Conservation (phyloP, 2,797 vertebrate species). For the Etheostoma nigrum region DNA sequence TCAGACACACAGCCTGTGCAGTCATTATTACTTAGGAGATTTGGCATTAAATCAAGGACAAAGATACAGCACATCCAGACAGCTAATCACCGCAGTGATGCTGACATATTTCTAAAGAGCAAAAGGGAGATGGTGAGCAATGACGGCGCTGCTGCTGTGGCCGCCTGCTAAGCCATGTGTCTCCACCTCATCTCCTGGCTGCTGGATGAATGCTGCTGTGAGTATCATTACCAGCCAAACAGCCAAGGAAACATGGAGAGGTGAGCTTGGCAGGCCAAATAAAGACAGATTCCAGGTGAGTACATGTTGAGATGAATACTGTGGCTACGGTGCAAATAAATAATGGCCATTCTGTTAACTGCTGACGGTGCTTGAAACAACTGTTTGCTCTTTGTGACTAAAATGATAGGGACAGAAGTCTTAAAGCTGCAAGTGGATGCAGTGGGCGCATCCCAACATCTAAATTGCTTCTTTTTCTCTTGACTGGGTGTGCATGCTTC, state of each 20-base stretch:
- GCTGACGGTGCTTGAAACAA: slow-evolving; percentile 77
- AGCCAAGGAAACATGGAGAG: slow-evolving; percentile 47
- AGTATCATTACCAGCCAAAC: slow-evolving; percentile 59
- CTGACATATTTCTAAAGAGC: slow-evolving; percentile 68
- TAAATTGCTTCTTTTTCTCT: slow-evolving; percentile 46
- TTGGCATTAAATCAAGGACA: slow-evolving; percentile 82
- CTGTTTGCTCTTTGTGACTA: slow-evolving; percentile 71
- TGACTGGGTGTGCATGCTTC: slow-evolving; percentile 22
- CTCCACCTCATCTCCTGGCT: slow-evolving; percentile 47
- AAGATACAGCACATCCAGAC: slow-evolving; percentile 70
- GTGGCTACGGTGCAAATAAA: slow-evolving; percentile 66
- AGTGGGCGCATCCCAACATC: slow-evolving; percentile 41
- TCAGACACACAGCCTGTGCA: slow-evolving; percentile 65
- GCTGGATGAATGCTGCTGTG: slow-evolving; percentile 53
- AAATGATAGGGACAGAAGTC: slow-evolving; percentile 66
- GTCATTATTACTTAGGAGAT: slow-evolving; percentile 78
- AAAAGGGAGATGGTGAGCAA: slow-evolving; percentile 50
- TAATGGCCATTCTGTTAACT: slow-evolving; percentile 67
- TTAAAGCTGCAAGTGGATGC: slow-evolving; percentile 46
- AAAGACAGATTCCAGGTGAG: slow-evolving; percentile 75
- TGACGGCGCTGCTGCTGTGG: slow-evolving; percentile 24
- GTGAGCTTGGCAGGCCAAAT: slow-evolving; percentile 61
- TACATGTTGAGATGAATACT: slow-evolving; percentile 58
- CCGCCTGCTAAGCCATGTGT: slow-evolving; percentile 46
- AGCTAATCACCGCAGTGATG: slow-evolving; percentile 73